phyloP scores from a whole-genome alignment of 2,888 invertebrate genomes.

The Torymus texanus region DNA sequence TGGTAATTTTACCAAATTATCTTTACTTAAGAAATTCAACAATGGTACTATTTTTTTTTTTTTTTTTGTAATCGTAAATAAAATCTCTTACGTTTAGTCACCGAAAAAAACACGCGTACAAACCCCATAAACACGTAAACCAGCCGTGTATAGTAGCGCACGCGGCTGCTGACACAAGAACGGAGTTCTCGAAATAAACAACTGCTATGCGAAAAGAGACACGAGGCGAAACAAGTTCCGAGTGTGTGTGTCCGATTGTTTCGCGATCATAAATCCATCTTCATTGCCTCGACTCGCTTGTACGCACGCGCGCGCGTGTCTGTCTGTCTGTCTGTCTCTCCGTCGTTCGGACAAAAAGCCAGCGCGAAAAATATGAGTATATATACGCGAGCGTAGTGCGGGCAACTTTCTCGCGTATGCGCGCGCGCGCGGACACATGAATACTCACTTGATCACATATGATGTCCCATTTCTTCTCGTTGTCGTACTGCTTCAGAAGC shows the following conservation, averaged over 20 bases:
- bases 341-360: not conserved
- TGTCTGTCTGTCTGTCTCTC: not conserved
- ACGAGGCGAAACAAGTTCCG: slow-evolving; percentile 17
- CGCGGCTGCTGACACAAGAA: not conserved
- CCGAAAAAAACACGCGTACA: not conserved
- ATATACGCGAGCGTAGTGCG: not conserved
- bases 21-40: too few relatives aligned
- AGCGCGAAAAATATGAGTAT: slow-evolving; percentile 1
- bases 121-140: not conserved
- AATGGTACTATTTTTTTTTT: too few relatives aligned
- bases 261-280: slow-evolving; percentile 43
- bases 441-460: slow-evolving; percentile 95
- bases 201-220: slow-evolving; percentile 11
- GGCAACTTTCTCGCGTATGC: not conserved
- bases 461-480: slow-evolving; percentile 99
- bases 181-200: slow-evolving; percentile 35
- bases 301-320: not conserved
- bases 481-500: slow-evolving; percentile 94
- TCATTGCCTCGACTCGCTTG: not conserved
- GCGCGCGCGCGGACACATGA: not conserved
- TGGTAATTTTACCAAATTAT: too few relatives aligned
- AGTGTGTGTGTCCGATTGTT: slow-evolving; percentile 29
- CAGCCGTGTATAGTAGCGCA: not conserved
- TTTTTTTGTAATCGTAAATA: too few relatives aligned
- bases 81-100: too few relatives aligned